Percentiles rank a stretch among this genome's conserved stretches.
phyloP scores from a whole-genome alignment of 2,888 invertebrate genomes.

The Drosophila pseudotakahashii region DNA sequence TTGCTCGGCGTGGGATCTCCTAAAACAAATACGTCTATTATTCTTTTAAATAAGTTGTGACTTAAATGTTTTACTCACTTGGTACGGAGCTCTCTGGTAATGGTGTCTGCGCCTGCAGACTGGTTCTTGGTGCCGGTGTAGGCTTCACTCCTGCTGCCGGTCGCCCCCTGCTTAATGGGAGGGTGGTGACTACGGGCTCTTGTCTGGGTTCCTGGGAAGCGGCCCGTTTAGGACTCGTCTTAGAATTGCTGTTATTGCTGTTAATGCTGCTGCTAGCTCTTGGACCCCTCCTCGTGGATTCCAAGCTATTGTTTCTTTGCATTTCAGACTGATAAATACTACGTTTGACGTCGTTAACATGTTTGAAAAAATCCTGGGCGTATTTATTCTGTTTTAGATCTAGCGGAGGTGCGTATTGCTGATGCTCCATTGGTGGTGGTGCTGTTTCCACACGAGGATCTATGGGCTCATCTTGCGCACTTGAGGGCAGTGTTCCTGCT shows the following conservation, averaged over 20 bases:
- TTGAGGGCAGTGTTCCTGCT: conserved; percentile 78
- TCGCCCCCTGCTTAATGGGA: conserved; percentile 81
- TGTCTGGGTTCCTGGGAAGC: conserved; percentile 38
- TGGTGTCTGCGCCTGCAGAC: conserved; percentile 55
- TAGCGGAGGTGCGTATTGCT: conserved; percentile 59
- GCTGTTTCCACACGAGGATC: conserved; percentile 35
- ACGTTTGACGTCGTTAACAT: conserved; percentile 84
- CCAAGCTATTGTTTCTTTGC: conserved; percentile 76
- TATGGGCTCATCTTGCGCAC: conserved; percentile 37
- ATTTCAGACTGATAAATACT: conserved; percentile 84
- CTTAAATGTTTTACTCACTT: conserved; percentile 12
- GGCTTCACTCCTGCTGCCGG: conserved; percentile 59
- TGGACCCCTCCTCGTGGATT: conserved; percentile 49
- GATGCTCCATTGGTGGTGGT: conserved; percentile 43
- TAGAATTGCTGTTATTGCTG: conserved; percentile 25
- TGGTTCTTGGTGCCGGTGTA: conserved; percentile 80
- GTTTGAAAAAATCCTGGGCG: conserved; percentile 84
- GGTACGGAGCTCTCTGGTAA: background rate
- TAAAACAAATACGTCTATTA: background rate
- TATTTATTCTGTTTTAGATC: conserved; percentile 84
- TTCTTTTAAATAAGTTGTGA: background rate
- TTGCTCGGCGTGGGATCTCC: conserved; percentile 44
- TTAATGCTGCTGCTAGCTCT: conserved; percentile 19
- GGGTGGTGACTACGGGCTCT: conserved; percentile 66
- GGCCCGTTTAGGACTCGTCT: conserved; percentile 58